Evolutionary conservation across 1,140 invertebrate species (phyloP).

Genomic region (Drosophila bifasciata): DNA sequence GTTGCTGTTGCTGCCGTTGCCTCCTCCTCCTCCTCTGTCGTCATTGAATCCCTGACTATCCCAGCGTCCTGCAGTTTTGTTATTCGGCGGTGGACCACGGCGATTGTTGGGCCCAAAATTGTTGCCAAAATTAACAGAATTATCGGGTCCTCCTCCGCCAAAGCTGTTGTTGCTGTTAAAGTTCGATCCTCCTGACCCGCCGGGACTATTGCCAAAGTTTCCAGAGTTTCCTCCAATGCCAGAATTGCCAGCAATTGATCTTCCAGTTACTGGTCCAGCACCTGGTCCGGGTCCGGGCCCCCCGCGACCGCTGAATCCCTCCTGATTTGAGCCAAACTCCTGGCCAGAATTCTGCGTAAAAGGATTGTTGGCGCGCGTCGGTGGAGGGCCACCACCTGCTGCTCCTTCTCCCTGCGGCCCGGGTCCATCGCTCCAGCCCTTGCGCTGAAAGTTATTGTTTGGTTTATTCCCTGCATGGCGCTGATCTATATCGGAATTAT

Average conservation of each 20-base stretch:
- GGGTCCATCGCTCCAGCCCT: conserved; percentile 16
- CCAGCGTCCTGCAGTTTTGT: conserved; percentile 29
- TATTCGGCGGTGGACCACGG: conserved; percentile 3
- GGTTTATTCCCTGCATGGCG: conserved; percentile 3
- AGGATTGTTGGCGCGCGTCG: background rate
- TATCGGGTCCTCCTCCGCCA: background rate
- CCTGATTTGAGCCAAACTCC: background rate
- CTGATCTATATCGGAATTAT: conserved; percentile 8
- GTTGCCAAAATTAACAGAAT: conserved; percentile 23
- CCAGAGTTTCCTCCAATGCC: conserved; percentile 10
- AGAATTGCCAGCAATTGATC: conserved; percentile 1
- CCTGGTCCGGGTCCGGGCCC: background rate
- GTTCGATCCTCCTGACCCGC: conserved; percentile 1
- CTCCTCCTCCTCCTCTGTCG: conserved; percentile 7
- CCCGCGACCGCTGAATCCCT: too few relatives aligned
- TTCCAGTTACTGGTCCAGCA: background rate
- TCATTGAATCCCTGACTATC: conserved; percentile 26
- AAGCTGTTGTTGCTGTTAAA: background rate
- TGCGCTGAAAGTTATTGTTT: conserved; percentile 17
- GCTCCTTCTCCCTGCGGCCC: background rate
- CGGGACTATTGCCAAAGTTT: conserved; percentile 5
- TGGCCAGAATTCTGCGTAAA: conserved; percentile 8
- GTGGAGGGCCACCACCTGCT: background rate
- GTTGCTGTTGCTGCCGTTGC: background rate
- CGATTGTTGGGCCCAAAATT: background rate